These are phyloP conservation scores for Pterocles burchelli DNA, from an alignment of 2,113 vertebrate genomes.

Conservation along the genomic window DNA sequence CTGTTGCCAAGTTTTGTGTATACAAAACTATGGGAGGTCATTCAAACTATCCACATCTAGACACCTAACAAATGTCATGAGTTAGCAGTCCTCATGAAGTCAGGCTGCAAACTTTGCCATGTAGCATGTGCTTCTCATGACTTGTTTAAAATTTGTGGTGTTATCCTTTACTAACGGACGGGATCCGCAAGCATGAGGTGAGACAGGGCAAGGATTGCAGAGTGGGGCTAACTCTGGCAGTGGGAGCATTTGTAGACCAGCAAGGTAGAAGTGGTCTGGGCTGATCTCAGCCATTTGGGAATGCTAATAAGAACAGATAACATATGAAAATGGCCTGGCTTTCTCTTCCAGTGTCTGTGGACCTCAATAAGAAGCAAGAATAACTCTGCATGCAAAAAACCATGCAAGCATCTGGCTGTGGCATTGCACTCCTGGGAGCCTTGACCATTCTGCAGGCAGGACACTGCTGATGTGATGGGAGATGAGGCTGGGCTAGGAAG, in stretches of 20 bases:
- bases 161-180: not conserved
- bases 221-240: not conserved
- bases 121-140: not conserved
- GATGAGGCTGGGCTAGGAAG: not conserved
- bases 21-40: not conserved
- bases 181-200: not conserved
- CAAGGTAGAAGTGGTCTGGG: not conserved
- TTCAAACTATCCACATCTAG: not conserved
- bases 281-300: not conserved
- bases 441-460: not conserved
- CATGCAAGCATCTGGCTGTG: not conserved
- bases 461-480: not conserved
- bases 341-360: not conserved
- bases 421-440: not conserved
- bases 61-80: not conserved
- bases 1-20: not conserved
- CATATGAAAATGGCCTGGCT: not conserved
- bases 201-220: not conserved
- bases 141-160: not conserved
- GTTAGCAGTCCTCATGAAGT: not conserved
- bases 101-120: not conserved
- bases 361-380: not conserved
- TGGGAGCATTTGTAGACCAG: not conserved
- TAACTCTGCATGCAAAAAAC: not conserved
- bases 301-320: not conserved